Conservation (phyloP, 2,888 invertebrate species). For the Polylopha cassiicola region DNA sequence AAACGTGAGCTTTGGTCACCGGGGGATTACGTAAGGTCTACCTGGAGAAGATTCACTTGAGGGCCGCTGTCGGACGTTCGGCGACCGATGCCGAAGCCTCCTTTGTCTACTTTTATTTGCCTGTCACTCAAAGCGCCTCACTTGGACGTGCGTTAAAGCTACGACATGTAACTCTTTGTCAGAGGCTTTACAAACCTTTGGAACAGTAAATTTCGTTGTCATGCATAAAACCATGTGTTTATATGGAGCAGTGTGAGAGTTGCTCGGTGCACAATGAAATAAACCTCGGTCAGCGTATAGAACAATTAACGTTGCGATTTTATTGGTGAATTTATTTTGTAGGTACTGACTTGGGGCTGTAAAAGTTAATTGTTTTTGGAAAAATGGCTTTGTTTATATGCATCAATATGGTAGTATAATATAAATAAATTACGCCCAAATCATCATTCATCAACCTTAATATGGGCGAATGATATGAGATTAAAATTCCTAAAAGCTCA, state of each 20-base stretch:
- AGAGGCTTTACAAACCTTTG: constrained; percentile 57
- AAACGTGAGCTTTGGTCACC: constrained; percentile 4
- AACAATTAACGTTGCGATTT: constrained; percentile 40
- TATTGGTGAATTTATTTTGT: constrained; percentile 29
- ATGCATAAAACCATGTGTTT: constrained; percentile 64
- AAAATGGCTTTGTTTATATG: neutral
- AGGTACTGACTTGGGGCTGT: constrained; percentile 24
- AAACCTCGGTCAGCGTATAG: constrained; percentile 26
- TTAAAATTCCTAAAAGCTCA: constrained; percentile 18
- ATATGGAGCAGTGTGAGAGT: constrained; percentile 41
- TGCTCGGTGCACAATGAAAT: constrained; percentile 28
- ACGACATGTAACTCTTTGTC: constrained; percentile 65
- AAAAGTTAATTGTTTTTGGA: constrained; percentile 26
- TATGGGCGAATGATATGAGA: neutral
- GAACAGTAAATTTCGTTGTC: constrained; percentile 66
- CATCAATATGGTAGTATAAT: too few relatives aligned
- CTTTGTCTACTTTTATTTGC: constrained; percentile 69
- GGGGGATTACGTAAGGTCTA: constrained; percentile 16
- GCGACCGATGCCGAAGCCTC: constrained; percentile 36
- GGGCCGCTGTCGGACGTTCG: constrained; percentile 17
- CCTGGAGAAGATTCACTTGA: constrained; percentile 20
- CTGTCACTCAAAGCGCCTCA: constrained; percentile 65
- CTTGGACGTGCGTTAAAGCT: constrained; percentile 50
- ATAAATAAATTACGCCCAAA: too few relatives aligned
- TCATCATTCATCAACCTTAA: too few relatives aligned